phyloP scores from a whole-genome alignment of 2,888 invertebrate genomes.

The Arrhopalites spinosus region DNA sequence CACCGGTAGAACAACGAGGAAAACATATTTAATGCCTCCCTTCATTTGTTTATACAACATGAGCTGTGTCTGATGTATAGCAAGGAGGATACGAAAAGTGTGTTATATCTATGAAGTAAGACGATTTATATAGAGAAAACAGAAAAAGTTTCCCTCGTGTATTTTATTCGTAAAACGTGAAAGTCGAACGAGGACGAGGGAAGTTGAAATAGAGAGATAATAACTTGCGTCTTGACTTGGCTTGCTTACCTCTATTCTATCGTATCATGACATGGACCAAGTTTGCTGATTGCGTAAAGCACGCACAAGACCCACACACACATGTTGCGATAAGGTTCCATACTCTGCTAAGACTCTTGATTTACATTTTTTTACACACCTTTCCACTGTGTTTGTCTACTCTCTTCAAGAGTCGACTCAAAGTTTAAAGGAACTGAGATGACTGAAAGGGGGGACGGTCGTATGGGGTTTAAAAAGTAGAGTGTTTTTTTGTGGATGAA shows the following conservation, averaged over 20 bases:
- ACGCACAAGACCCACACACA: slow-evolving; percentile 11
- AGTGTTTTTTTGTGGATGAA: neutral
- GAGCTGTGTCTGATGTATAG: neutral
- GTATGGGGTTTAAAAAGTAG: neutral
- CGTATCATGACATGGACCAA: slow-evolving; percentile 28
- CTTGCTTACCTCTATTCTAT: neutral
- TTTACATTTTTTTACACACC: neutral
- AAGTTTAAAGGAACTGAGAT: neutral
- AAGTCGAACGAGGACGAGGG: slow-evolving; percentile 13
- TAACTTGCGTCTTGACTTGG: neutral
- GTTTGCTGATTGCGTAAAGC: slow-evolving; percentile 34
- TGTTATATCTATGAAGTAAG: too few relatives aligned
- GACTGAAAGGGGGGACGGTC: neutral
- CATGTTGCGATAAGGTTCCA: neutral
- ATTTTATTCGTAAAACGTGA: slow-evolving; percentile 20
- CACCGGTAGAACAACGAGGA: slow-evolving; percentile 15
- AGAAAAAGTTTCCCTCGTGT: neutral
- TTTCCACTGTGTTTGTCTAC: neutral
- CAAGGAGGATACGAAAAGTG: too few relatives aligned
- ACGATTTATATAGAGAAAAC: neutral
- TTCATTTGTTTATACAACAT: slow-evolving; percentile 33
- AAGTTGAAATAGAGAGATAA: slow-evolving; percentile 15
- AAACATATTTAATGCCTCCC: slow-evolving; percentile 33
- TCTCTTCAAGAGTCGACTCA: neutral
- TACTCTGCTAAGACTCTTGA: neutral